Percentiles rank a stretch among this genome's conserved stretches.
phyloP scores from a whole-genome alignment of 1,140 invertebrate species.

The Vanessa atalanta region DNA sequence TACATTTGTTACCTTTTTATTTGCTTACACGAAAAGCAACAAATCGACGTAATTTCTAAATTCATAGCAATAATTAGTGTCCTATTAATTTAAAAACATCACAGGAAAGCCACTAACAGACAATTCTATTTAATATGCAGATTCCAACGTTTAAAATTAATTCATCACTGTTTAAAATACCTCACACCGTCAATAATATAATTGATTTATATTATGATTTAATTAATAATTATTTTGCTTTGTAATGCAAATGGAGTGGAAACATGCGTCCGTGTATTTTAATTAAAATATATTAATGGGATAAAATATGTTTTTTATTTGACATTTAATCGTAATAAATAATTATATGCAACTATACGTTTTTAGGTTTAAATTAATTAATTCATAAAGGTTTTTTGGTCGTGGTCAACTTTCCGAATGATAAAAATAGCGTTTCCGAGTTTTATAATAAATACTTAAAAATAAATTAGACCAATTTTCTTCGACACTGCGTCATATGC shows the following conservation, averaged over 20 bases:
- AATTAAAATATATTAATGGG: constrained; percentile 20
- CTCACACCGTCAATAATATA: constrained; percentile 19
- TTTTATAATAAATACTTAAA: too few species aligned
- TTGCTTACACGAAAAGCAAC: too few species aligned
- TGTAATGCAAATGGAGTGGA: constrained; percentile 24
- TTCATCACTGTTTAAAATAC: constrained; percentile 11
- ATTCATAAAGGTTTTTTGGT: too few species aligned
- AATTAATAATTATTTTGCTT: constrained; percentile 27
- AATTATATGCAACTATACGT: too few species aligned
- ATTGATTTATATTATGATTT: constrained; percentile 22
- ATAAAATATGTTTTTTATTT: neutral
- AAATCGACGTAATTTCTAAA: too few species aligned
- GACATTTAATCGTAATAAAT: too few species aligned
- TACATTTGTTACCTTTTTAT: too few species aligned
- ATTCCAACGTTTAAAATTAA: constrained; percentile 6
- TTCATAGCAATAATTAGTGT: neutral
- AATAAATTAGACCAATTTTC: too few species aligned
- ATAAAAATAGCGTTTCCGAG: too few species aligned
- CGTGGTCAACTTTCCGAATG: too few species aligned
- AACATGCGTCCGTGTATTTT: constrained; percentile 16
- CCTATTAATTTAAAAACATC: neutral
- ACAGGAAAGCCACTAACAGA: neutral
- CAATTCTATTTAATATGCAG: constrained; percentile 5
- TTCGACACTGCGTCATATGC: too few species aligned
- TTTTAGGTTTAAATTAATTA: too few species aligned